phyloP scores from a whole-genome alignment of 2,113 vertebrate species.

The Enhydra lutris region DNA sequence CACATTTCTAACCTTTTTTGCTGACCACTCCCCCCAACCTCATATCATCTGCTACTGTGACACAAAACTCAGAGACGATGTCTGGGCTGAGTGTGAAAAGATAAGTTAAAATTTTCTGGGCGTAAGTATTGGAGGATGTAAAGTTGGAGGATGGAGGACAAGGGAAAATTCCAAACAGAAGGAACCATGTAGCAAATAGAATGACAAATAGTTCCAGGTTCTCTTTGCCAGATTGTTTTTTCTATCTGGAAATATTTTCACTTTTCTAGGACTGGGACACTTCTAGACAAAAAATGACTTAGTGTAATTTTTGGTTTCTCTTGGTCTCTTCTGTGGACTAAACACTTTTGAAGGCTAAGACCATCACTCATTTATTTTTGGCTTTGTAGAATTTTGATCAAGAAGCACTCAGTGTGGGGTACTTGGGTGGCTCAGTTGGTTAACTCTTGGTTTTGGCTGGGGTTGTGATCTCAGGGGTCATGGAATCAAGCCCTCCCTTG shows the following conservation, averaged over 20 bases:
- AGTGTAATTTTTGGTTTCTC: not conserved
- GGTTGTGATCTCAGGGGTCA: not conserved
- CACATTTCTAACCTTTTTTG: not conserved
- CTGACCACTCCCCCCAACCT: not conserved
- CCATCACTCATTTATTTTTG: not conserved
- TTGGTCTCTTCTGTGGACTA: not conserved
- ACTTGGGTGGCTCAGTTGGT: not conserved
- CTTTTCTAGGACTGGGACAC: not conserved
- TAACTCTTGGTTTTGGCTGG: not conserved
- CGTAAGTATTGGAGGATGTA: not conserved
- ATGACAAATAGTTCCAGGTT: not conserved
- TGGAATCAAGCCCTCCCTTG: not conserved
- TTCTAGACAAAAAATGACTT: not conserved
- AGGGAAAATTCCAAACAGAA: not conserved
- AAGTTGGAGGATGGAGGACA: not conserved
- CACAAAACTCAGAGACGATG: not conserved
- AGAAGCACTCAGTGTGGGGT: not conserved
- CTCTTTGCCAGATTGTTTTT: not conserved
- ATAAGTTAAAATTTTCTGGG: not conserved
- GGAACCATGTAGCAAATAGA: not conserved
- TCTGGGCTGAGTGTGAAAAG: not conserved
- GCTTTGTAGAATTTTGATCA: not conserved
- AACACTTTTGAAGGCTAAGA: not conserved
- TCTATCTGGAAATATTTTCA: not conserved
- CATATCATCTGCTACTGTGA: not conserved